Evolutionary conservation across 2,113 vertebrate species (phyloP).

Genomic region (Ailuropoda melanoleuca): DNA sequence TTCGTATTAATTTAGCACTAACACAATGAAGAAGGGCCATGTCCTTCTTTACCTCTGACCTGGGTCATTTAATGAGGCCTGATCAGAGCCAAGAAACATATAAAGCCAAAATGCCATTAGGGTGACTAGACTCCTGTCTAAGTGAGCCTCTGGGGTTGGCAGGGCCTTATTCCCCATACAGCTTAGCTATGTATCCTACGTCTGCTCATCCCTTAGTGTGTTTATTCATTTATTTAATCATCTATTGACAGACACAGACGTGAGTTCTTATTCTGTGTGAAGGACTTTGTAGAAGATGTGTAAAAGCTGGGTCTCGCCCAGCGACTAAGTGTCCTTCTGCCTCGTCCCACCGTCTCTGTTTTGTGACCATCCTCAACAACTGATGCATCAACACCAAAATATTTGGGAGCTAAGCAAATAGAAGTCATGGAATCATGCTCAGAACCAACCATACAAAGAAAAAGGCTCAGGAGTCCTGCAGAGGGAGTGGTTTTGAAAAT

Average conservation of each 20-base stretch:
- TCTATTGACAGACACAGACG: not conserved
- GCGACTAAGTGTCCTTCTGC: not conserved
- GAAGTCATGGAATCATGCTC: not conserved
- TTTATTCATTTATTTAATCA: not conserved
- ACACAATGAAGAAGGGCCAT: not conserved
- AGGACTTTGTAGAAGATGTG: not conserved
- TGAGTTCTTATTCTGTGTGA: not conserved
- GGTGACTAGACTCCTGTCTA: not conserved
- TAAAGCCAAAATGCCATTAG: not conserved
- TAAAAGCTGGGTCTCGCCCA: not conserved
- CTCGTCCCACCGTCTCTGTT: not conserved
- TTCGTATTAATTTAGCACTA: not conserved
- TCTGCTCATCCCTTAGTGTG: not conserved
- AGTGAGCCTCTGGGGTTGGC: not conserved
- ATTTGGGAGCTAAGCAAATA: not conserved
- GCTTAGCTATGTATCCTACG: not conserved
- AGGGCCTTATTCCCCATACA: not conserved
- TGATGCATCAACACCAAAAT: not conserved
- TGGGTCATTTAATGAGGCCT: not conserved
- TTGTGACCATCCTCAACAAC: not conserved
- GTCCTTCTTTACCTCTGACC: not conserved
- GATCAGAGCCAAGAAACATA: not conserved
- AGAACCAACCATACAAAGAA: not conserved
- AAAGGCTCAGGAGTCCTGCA: not conserved
- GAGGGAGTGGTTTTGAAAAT: conserved; percentile 7